A percentile compares a stretch with the other conserved stretches of the same genome.
Evolutionary conservation across 2,113 vertebrate species (phyloP).

Genomic region (Centrocercus urophasianus): DNA sequence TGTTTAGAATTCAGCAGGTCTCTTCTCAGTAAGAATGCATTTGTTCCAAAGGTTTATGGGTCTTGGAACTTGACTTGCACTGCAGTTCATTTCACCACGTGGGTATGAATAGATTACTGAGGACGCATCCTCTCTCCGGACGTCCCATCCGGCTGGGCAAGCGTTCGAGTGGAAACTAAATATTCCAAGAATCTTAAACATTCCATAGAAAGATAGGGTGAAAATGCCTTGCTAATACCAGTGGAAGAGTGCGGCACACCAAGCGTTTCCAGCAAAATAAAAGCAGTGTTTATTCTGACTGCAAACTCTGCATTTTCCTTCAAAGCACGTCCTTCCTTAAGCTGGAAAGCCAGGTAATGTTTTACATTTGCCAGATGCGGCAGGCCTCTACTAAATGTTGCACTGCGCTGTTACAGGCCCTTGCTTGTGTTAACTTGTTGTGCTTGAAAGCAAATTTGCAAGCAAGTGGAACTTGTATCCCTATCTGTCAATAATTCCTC

Average conservation of each 20-base stretch:
- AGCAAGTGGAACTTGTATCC: conserved; percentile 29
- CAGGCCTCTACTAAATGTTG: conserved; percentile 10
- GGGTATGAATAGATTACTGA: conserved; percentile 32
- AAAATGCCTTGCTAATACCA: neutral
- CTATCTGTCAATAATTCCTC: conserved; percentile 54
- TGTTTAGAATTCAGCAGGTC: neutral
- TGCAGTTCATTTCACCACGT: neutral
- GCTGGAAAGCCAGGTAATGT: conserved; percentile 29
- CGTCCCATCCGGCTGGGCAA: conserved; percentile 6
- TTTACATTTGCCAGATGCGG: conserved; percentile 36
- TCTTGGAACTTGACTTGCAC: neutral
- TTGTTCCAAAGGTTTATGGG: conserved; percentile 15
- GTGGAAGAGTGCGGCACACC: neutral
- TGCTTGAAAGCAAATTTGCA: conserved; percentile 45
- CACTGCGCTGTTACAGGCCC: conserved; percentile 16
- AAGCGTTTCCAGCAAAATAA: neutral
- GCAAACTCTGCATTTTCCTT: neutral
- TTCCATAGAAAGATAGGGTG: conserved; percentile 1
- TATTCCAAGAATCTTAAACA: conserved; percentile 72
- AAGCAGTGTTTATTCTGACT: neutral
- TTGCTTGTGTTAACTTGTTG: conserved; percentile 11
- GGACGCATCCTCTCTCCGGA: neutral
- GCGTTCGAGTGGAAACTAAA: conserved; percentile 50
- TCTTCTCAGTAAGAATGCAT: conserved; percentile 23
- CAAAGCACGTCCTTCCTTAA: neutral